Base-by-base conservation (phyloP, 2,888 invertebrate genomes). In the Fragum whitleyi region DNA sequence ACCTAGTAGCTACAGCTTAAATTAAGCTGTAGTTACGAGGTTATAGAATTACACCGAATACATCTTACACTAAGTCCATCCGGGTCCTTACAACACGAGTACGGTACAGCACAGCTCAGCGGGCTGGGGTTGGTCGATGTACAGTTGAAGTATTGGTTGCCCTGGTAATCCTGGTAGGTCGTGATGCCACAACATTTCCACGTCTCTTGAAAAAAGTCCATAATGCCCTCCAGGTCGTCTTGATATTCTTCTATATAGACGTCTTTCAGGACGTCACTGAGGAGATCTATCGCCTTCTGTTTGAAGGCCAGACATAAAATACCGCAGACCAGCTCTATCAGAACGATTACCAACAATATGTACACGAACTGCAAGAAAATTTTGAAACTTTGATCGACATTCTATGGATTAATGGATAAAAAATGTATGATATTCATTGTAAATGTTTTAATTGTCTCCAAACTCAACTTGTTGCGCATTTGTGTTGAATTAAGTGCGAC, bases 141-240 rank as follows among this genome's bases (percentile, higher is more conserved):
- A 90, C 98, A 98, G 94, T 98, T 98, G 94, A 98, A 99, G 94
- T 99, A 99, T 92, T 97, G 97, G 94, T 99, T 98, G 94, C 97
- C 97, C 2, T 96, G 96, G 98, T 98, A 99, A 94, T 98, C 98
- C 95, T 96, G 96, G 94, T 97, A 98, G 0, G 98, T 97, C 89
- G 97, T 96, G 0, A 98, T 95, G 0, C 98, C 98, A 93, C 98
- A 98, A 93, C 98, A 98, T 90, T 96, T 96, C 61, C 57, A 42
- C 29, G 59, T 97, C 94, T 97, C 96, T 94, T 98, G 98, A 53
- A 98, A 97, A 95, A 97, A 98, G 94, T 98, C 98, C 83, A 98
- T 98, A 86, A 98, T 96, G 73, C 98, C 95, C 94, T 98, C 98
- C 0, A 97, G 96, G 94, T 98, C 98, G 93, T 98, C 98, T 59